A percentile compares a stretch with the other conserved stretches of the same genome.
Conservation (phyloP, 2,888 invertebrate genomes). For the Trissonchulus latispiculum region DNA sequence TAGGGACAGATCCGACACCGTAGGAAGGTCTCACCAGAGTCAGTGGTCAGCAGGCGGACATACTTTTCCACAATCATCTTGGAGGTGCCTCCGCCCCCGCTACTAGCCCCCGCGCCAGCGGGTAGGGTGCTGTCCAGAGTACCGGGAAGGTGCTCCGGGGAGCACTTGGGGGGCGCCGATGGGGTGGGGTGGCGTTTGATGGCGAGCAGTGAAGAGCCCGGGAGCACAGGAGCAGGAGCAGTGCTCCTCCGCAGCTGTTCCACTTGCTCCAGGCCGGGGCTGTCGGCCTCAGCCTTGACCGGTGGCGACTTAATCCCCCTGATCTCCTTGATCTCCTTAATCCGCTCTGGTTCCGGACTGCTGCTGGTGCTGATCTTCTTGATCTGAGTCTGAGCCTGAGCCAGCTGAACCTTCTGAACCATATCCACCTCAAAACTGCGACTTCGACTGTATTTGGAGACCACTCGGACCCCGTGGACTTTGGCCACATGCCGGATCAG, state of each 20-base stretch:
- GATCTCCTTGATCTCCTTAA: background rate
- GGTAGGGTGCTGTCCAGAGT: background rate
- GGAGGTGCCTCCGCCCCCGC: too few species aligned
- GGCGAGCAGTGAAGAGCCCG: too few species aligned
- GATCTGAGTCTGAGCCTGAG: too few species aligned
- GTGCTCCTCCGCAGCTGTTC: too few species aligned
- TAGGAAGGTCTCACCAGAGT: background rate
- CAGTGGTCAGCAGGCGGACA: background rate
- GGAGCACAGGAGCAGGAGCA: background rate
- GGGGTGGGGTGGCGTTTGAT: too few species aligned
- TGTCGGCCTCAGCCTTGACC: background rate
- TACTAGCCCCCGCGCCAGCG: background rate
- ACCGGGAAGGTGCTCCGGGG: background rate
- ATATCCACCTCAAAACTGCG: background rate
- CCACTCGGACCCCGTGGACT: slow-evolving; percentile 46
- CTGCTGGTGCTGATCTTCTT: too few species aligned
- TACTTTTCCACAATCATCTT: slow-evolving; percentile 11
- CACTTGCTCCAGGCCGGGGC: background rate
- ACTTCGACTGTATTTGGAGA: slow-evolving; percentile 41
- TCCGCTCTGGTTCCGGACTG: background rate
- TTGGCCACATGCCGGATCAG: slow-evolving; percentile 49
- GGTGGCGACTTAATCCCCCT: background rate
- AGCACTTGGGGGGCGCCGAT: background rate
- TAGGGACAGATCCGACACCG: slow-evolving; percentile 14
- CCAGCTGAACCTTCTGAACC: background rate